Conservation (phyloP, 2,113 vertebrate genomes). For the Pongo abelii region DNA sequence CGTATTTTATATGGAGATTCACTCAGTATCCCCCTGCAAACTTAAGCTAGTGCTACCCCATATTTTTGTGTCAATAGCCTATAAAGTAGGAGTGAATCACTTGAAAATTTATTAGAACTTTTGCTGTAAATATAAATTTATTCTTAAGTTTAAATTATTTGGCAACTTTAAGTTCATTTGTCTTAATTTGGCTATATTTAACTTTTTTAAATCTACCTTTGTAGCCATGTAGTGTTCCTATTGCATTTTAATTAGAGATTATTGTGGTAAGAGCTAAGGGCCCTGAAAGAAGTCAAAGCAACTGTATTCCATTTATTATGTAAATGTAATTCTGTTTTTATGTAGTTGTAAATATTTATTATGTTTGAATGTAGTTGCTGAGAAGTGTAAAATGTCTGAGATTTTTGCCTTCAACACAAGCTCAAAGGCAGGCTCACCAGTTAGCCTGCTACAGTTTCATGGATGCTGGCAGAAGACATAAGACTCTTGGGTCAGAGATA, state of each 20-base stretch:
- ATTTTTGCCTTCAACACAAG: not conserved
- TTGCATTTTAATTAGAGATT: not conserved
- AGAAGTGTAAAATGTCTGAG: not conserved
- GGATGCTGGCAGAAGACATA: not conserved
- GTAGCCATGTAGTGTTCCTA: not conserved
- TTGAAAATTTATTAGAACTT: not conserved
- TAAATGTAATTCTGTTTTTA: no score
- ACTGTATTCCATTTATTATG: not conserved
- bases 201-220: not conserved
- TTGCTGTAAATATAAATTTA: not conserved
- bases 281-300: not conserved
- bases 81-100: not conserved
- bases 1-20: not conserved
- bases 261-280: not conserved
- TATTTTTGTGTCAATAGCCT: not conserved
- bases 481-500: not conserved
- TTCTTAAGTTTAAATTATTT: constrained; percentile 2
- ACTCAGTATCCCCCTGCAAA: not conserved
- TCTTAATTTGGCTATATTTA: not conserved
- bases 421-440: no score
- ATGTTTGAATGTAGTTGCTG: not conserved
- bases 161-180: not conserved
- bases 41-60: not conserved
- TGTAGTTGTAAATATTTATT: no score
- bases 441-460: not conserved